These are phyloP conservation scores for Chloroclystis v-ata DNA, from an alignment of 2,888 invertebrate genomes.

Conservation along the genomic window DNA sequence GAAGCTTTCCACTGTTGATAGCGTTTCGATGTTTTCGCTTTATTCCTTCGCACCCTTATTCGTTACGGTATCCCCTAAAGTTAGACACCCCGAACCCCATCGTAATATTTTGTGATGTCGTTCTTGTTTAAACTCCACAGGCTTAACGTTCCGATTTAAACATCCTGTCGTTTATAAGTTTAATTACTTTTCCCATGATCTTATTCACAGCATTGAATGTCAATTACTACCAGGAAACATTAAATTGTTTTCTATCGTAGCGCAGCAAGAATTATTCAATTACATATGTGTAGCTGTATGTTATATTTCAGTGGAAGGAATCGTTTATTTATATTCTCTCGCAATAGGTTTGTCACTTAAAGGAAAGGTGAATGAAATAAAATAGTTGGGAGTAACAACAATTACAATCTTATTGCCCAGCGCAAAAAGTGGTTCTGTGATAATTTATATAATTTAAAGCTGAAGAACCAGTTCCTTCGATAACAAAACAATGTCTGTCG, in stretches of 20 bases:
- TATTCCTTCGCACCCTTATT: constrained; percentile 64
- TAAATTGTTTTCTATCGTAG: constrained; percentile 20
- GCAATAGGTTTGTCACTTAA: too few relatives aligned
- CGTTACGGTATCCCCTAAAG: constrained; percentile 58
- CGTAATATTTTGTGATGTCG: constrained; percentile 42
- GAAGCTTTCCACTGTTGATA: constrained; percentile 49
- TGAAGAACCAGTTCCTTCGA: constrained; percentile 26
- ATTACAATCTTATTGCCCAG: constrained; percentile 18
- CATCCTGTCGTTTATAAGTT: constrained; percentile 18
- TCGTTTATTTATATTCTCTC: too few relatives aligned
- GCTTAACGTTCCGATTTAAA: constrained; percentile 26
- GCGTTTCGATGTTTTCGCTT: constrained; percentile 60
- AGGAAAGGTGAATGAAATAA: too few relatives aligned
- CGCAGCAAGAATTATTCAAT: constrained; percentile 11
- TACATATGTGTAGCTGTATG: constrained; percentile 9
- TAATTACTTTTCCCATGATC: constrained; percentile 22
- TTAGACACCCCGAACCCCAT: constrained; percentile 51
- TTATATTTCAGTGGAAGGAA: constrained; percentile 16
- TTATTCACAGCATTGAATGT: constrained; percentile 17
- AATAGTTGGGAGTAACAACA: constrained; percentile 10
- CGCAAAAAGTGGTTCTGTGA: constrained; percentile 24
- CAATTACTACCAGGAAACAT: constrained; percentile 22
- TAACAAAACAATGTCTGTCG: constrained; percentile 23
- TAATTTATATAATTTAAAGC: constrained; percentile 26
- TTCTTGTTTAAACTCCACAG: constrained; percentile 37